Conservation (phyloP, 2,888 invertebrate genomes). For the Agrenia bidenticulata region DNA sequence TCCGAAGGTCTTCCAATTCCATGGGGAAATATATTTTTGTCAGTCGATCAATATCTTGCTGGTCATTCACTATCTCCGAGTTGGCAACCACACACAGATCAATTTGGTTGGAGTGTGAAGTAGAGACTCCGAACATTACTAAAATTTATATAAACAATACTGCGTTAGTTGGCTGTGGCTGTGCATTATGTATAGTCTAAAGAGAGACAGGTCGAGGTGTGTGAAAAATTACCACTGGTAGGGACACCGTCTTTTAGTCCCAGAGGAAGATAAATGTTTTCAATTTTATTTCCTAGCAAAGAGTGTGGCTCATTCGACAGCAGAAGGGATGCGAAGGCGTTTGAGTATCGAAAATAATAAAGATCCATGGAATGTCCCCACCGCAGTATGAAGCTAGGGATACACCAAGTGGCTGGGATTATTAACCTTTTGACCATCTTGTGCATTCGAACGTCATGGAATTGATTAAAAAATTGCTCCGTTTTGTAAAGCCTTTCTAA, state of each 20-base stretch:
- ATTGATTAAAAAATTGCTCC: constrained; percentile 40
- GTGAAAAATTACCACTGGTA: constrained; percentile 31
- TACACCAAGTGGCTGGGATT: constrained; percentile 38
- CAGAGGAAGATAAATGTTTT: constrained; percentile 35
- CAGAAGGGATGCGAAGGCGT: constrained; percentile 40
- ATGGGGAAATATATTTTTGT: constrained; percentile 35
- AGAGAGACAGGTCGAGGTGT: too few species aligned
- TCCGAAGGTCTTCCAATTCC: constrained; percentile 33
- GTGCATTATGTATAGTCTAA: too few species aligned
- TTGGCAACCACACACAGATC: constrained; percentile 38
- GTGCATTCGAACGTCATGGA: constrained; percentile 41
- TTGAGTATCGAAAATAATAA: constrained; percentile 41
- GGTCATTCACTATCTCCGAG: constrained; percentile 31
- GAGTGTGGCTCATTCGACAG: constrained; percentile 32
- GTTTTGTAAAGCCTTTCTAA: constrained; percentile 35
- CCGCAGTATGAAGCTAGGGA: constrained; percentile 35
- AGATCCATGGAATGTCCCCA: constrained; percentile 35
- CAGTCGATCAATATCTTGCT: constrained; percentile 32
- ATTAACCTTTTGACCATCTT: constrained; percentile 38
- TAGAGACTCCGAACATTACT: constrained; percentile 45
- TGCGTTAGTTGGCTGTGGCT: too few species aligned
- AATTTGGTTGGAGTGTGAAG: constrained; percentile 37
- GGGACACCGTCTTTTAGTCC: constrained; percentile 39
- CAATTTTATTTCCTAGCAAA: constrained; percentile 32
- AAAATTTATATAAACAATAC: constrained; percentile 19